Conservation (phyloP, 37 sponge, comb jelly and placozoan species). For the Halisarca cf. caerulea region DNA sequence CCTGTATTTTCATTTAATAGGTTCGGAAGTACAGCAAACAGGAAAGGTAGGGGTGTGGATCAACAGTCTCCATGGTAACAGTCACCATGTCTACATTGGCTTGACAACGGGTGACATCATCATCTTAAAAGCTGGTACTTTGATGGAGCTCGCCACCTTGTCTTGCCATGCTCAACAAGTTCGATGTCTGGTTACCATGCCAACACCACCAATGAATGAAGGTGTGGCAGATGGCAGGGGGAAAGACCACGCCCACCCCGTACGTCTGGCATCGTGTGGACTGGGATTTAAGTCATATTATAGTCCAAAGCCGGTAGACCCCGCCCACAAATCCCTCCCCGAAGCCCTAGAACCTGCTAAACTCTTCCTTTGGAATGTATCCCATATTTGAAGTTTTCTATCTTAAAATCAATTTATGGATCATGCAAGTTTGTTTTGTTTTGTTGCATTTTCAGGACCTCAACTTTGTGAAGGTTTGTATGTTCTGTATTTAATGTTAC, state of each 20-base stretch:
- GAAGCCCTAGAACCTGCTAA: background rate
- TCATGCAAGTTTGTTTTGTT: no score
- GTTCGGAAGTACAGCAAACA: no score
- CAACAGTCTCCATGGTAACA: constrained; percentile 36
- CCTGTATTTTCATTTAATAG: no score
- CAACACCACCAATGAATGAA: background rate
- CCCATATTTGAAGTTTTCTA: background rate
- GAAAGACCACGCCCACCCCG: background rate
- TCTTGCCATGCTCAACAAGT: constrained; percentile 28
- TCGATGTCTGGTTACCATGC: background rate
- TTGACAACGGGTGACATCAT: constrained; percentile 53
- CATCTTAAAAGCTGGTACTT: constrained; percentile 32
- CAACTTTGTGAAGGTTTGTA: no score
- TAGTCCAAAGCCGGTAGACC: background rate
- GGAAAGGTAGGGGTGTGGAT: constrained; percentile 38
- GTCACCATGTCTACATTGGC: constrained; percentile 42
- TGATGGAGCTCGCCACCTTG: constrained; percentile 26
- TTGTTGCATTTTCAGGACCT: no score
- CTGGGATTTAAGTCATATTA: background rate
- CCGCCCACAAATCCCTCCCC: background rate
- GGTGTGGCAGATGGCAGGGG: background rate
- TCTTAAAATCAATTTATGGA: no score
- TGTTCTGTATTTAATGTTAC: no score
- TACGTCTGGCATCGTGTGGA: background rate
- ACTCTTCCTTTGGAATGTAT: background rate